These are phyloP conservation scores for Muscicapa striata DNA, from an alignment of 2,797 vertebrate genomes.

Conservation along the genomic window DNA sequence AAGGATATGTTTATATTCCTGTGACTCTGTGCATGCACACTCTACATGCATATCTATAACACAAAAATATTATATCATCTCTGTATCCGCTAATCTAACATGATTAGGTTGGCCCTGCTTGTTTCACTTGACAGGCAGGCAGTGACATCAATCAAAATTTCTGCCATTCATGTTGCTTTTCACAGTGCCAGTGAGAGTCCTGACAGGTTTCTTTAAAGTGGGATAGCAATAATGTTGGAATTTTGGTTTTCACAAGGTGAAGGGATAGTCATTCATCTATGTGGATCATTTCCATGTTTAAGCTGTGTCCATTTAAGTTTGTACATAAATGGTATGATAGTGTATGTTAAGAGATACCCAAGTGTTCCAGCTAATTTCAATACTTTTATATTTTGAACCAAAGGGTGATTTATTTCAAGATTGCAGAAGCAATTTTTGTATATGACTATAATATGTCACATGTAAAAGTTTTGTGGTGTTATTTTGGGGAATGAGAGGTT, in stretches of 20 bases:
- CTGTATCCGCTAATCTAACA: conserved; percentile 51
- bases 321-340: neutral
- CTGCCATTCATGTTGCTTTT: conserved; percentile 66
- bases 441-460: neutral
- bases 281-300: neutral
- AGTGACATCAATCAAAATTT: conserved; percentile 70
- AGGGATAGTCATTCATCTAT: neutral
- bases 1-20: conserved; percentile 22
- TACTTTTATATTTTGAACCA: neutral
- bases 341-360: neutral
- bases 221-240: conserved; percentile 1
- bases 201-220: conserved; percentile 56
- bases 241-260: neutral
- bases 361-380: neutral
- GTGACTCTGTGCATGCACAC: conserved; percentile 4
- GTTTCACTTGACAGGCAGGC: conserved; percentile 70
- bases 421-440: neutral
- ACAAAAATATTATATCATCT: conserved; percentile 53
- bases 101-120: conserved; percentile 69
- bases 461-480: neutral
- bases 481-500: fast-evolving
- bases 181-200: conserved; percentile 2
- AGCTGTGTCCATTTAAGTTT: neutral
- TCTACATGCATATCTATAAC: conserved; percentile 24
- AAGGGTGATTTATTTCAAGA: neutral